Conservation (phyloP, 2,113 vertebrate genomes). For the Amphilophus citrinellus region DNA sequence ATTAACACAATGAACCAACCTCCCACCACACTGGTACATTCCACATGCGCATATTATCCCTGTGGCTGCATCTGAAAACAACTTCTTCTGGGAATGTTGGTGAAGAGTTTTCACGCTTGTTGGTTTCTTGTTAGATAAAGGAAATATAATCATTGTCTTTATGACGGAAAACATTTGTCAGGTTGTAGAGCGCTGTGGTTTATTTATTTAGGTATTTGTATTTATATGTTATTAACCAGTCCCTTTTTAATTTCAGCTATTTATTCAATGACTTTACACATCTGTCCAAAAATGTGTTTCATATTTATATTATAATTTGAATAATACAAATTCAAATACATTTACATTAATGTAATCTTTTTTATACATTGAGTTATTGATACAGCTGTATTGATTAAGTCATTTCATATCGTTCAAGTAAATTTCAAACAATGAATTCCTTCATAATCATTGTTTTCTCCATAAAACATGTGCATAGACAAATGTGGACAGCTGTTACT, state of each 20-base stretch:
- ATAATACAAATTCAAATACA: fast-evolving
- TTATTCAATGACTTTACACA: not conserved
- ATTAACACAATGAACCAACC: conserved; percentile 14
- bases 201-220: not conserved
- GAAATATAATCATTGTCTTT: not conserved
- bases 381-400: not conserved
- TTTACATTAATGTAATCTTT: not conserved
- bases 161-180: not conserved
- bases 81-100: not conserved
- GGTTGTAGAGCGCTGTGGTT: fast-evolving
- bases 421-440: not conserved
- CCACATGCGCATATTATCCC: conserved; percentile 10
- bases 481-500: not conserved
- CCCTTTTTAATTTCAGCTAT: not conserved
- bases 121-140: not conserved
- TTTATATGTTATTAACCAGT: not conserved
- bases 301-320: not conserved
- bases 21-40: conserved; percentile 28
- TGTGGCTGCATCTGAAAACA: conserved; percentile 6
- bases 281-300: not conserved
- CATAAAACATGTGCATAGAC: not conserved
- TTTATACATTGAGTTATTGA: not conserved
- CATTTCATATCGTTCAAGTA: not conserved
- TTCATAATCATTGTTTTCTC: not conserved
- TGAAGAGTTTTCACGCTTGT: not conserved